phyloP scores from a whole-genome alignment of 2,888 invertebrate species.

The Macroteleia sp. region DNA sequence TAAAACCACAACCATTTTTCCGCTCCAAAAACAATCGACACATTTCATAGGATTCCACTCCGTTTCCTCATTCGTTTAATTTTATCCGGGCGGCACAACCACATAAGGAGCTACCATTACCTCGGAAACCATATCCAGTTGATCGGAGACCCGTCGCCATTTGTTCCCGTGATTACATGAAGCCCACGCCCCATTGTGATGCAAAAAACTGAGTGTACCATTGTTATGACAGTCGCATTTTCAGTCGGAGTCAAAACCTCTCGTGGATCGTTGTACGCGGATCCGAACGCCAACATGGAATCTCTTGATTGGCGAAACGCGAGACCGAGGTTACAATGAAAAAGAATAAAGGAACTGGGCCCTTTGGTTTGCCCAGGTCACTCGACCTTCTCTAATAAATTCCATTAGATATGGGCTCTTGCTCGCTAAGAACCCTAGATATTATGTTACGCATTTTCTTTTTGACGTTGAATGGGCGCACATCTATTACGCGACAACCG shows the following conservation, averaged over 20 bases:
- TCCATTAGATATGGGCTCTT: conserved; percentile 83
- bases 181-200: neutral
- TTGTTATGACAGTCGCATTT: conserved; percentile 35
- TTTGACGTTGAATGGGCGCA: conserved; percentile 73
- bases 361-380: conserved; percentile 9
- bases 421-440: conserved; percentile 74
- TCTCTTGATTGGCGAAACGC: conserved; percentile 43
- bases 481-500: conserved; percentile 81
- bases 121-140: conserved; percentile 10
- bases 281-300: conserved; percentile 18
- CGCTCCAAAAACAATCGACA: conserved; percentile 33
- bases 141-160: neutral
- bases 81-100: neutral
- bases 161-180: neutral
- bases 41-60: conserved; percentile 11
- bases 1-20: conserved; percentile 33
- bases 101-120: conserved; percentile 13
- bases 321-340: conserved; percentile 10
- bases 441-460: conserved; percentile 81
- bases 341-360: conserved; percentile 26
- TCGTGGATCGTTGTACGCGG: conserved; percentile 1
- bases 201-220: neutral
- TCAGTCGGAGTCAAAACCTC: conserved; percentile 38
- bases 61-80: neutral
- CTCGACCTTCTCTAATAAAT: conserved; percentile 79